Evolutionary conservation across 1,140 invertebrate species (phyloP).

Genomic region (Macrotrachela quadricornifera): DNA sequence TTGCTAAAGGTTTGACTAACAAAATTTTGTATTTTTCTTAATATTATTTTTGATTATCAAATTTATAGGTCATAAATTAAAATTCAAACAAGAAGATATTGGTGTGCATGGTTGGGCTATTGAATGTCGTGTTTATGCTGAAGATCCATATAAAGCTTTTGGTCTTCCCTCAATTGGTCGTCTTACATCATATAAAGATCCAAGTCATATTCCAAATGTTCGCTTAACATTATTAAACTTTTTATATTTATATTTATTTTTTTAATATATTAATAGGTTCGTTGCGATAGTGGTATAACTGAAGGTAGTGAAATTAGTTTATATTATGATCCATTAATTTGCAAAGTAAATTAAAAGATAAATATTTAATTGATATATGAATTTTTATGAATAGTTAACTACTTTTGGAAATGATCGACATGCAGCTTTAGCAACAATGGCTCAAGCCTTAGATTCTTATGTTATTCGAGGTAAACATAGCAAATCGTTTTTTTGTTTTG

Average conservation of each 20-base stretch:
- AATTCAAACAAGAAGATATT: conserved; percentile 36
- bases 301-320: conserved; percentile 52
- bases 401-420: conserved; percentile 39
- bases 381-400: background rate
- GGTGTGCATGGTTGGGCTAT: conserved; percentile 39
- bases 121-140: conserved; percentile 41
- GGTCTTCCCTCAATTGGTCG: conserved; percentile 45
- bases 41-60: no score
- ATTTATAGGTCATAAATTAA: conserved; percentile 30
- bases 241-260: no score
- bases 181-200: conserved; percentile 42
- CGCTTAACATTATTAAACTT: no score
- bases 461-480: conserved; percentile 37
- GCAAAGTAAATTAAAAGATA: conserved; percentile 38
- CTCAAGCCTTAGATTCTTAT: conserved; percentile 44
- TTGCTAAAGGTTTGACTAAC: conserved; percentile 32
- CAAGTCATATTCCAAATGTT: conserved; percentile 13
- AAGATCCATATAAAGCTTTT: conserved; percentile 47
- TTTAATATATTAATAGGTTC: no score
- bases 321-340: conserved; percentile 54
- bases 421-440: conserved; percentile 39
- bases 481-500: no score
- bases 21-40: no score
- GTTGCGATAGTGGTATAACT: conserved; percentile 48
- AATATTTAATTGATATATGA: conserved; percentile 53